These are phyloP conservation scores for Entomobrya multifasciata DNA, from an alignment of 2,888 invertebrate species.

Conservation along the genomic window DNA sequence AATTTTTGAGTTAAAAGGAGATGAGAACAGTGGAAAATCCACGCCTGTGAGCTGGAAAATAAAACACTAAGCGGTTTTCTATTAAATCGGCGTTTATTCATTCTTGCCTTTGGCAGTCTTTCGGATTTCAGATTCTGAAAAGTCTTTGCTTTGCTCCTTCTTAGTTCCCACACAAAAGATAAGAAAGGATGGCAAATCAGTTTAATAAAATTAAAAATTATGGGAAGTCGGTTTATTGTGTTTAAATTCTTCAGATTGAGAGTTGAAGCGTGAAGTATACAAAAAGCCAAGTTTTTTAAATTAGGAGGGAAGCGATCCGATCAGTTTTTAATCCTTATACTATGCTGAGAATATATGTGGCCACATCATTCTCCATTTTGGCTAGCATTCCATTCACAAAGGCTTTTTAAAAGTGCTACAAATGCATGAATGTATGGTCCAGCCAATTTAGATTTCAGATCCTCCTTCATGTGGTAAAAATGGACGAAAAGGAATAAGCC, in stretches of 20 bases:
- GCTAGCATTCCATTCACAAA: no score
- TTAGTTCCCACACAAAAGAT: neutral
- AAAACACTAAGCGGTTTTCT: conserved; percentile 48
- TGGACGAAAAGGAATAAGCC: conserved; percentile 12
- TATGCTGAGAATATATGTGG: no score
- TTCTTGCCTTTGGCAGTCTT: conserved; percentile 27
- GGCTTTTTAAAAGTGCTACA: no score
- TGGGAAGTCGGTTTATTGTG: neutral
- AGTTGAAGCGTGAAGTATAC: no score
- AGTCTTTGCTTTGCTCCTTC: no score
- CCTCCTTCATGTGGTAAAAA: conserved; percentile 21
- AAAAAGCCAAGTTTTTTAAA: no score
- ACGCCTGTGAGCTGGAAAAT: conserved; percentile 15
- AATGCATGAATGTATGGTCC: neutral
- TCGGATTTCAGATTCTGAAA: conserved; percentile 15
- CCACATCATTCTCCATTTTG: no score
- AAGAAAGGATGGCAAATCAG: conserved; percentile 31
- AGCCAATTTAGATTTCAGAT: conserved; percentile 12
- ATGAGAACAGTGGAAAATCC: neutral
- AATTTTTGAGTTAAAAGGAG: conserved; percentile 8
- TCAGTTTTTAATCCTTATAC: no score
- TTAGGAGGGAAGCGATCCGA: no score
- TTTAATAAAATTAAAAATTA: conserved; percentile 52
- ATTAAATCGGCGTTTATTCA: conserved; percentile 49
- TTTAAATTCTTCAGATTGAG: no score